Evolutionary conservation across 2,888 invertebrate species (phyloP).

Genomic region (Thera obeliscata): DNA sequence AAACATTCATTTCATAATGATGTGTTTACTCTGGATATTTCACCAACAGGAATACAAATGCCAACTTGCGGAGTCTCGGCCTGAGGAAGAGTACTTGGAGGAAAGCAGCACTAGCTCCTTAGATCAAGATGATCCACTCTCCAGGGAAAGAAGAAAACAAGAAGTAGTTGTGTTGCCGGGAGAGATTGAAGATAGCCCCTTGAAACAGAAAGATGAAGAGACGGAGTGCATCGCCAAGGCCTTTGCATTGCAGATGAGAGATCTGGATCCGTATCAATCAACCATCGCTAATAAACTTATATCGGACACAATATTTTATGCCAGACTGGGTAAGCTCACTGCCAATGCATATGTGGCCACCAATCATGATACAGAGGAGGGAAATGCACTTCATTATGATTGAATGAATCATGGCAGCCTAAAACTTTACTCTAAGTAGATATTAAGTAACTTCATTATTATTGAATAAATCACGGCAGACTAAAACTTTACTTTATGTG

Average conservation of each 20-base stretch:
- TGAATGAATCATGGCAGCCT: not conserved
- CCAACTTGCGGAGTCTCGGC: not conserved
- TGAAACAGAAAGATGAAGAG: conserved; percentile 7
- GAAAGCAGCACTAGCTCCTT: conserved; percentile 12
- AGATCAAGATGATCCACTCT: conserved; percentile 7
- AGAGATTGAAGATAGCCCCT: not conserved
- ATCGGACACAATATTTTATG: conserved; percentile 35
- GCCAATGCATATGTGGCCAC: conserved; percentile 9
- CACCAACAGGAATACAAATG: not conserved
- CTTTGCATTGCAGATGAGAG: conserved; percentile 32
- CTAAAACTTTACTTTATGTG: too few relatives aligned
- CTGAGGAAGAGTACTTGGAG: conserved; percentile 10
- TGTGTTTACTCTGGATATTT: not conserved
- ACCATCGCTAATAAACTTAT: conserved; percentile 36
- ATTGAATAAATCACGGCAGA: too few relatives aligned
- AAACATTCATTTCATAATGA: not conserved
- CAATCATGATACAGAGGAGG: not conserved
- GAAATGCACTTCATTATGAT: not conserved
- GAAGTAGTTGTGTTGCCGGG: not conserved
- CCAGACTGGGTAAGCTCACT: conserved; percentile 32
- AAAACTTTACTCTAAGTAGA: not conserved
- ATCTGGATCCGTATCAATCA: conserved; percentile 26
- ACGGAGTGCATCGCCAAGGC: conserved; percentile 29
- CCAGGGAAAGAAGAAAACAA: not conserved
- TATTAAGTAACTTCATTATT: too few relatives aligned